phyloP scores from a whole-genome alignment of 2,888 invertebrate genomes.

The Apodemia mormo region DNA sequence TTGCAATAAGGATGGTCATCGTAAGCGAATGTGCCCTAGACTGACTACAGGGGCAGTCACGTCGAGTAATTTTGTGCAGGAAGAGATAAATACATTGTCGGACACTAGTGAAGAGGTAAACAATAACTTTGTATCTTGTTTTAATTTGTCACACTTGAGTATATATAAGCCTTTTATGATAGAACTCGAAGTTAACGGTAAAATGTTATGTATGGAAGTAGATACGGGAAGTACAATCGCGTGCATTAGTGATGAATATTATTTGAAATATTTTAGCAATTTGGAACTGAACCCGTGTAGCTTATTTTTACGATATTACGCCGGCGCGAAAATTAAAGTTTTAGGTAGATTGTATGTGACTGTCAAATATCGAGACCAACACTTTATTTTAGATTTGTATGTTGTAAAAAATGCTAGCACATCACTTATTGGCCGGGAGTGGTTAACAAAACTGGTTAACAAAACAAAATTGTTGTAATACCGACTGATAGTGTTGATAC shows the following conservation, averaged over 20 bases:
- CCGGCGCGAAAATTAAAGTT: not conserved
- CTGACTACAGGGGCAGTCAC: no score
- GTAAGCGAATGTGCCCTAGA: no score
- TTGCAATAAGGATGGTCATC: no score
- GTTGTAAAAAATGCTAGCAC: conserved; percentile 3
- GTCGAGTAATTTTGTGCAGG: no score
- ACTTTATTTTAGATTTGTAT: not conserved
- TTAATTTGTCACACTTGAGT: not conserved
- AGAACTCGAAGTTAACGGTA: conserved; percentile 3
- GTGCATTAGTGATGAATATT: conserved; percentile 32
- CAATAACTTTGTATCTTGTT: conserved; percentile 1
- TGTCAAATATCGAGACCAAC: not conserved
- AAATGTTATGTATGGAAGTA: conserved; percentile 27
- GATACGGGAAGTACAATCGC: conserved; percentile 36
- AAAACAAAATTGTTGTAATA: not conserved
- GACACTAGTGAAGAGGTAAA: not conserved
- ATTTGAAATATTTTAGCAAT: conserved; percentile 20
- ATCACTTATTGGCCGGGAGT: not conserved
- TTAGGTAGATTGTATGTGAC: not conserved
- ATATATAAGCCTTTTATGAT: not conserved
- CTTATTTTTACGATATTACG: conserved; percentile 5
- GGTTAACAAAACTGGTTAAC: not conserved
- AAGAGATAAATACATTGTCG: not conserved
- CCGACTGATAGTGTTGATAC: not conserved
- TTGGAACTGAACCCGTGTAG: not conserved